A percentile compares a stretch with the other conserved stretches of the same genome.
Conservation (phyloP, 2,113 vertebrate species). For the Aptenodytes patagonicus region DNA sequence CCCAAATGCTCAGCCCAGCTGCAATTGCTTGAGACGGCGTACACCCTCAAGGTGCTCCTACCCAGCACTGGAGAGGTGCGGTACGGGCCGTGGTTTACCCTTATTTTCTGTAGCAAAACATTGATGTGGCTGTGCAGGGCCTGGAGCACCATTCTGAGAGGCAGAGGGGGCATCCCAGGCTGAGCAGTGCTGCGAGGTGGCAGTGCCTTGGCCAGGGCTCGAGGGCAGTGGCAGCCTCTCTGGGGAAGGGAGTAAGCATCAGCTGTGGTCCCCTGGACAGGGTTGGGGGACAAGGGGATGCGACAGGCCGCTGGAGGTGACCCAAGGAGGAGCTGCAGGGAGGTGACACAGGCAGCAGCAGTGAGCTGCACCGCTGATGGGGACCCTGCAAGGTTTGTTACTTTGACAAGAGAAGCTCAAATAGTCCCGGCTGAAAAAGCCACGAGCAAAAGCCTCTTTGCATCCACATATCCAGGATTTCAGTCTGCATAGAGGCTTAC, state of each 20-base stretch:
- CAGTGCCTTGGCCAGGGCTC: neutral
- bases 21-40: neutral
- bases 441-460: neutral
- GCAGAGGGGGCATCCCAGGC: neutral
- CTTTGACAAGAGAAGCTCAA: neutral
- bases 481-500: neutral
- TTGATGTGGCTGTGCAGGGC: neutral
- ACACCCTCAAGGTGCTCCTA: neutral
- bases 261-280: neutral
- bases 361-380: neutral
- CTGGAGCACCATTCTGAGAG: neutral
- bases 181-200: neutral
- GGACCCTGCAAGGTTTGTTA: neutral
- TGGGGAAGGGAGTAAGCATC: neutral
- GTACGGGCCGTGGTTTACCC: neutral
- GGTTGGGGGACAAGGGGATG: neutral
- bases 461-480: neutral
- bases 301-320: neutral
- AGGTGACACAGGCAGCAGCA: neutral
- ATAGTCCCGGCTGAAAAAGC: neutral
- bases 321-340: neutral
- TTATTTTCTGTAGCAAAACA: fast-evolving
- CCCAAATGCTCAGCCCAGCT: neutral
- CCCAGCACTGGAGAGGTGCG: neutral
- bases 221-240: neutral